Evolutionary conservation across 2,797 vertebrate genomes (phyloP), one percentile per base, ranked within the genome.

Genomic region (Halcyon chelicuti): DNA sequence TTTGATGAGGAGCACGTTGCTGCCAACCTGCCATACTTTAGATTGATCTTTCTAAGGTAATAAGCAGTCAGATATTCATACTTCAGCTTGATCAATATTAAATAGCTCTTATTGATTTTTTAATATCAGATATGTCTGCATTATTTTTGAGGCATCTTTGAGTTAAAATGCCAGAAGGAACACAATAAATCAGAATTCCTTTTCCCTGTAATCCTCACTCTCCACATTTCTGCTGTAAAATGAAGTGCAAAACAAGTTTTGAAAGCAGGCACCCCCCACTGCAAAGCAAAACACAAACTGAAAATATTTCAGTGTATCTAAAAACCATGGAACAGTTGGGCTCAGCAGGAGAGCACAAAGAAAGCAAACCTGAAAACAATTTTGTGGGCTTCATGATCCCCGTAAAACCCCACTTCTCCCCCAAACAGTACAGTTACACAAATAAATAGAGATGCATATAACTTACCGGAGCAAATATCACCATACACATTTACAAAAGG

Each of bases 401-500:
- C 51, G 29, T 75, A 92, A 97, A 95, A 42, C 60, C 68, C 68
- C 49, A 46, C 70, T 81, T 86, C 71, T 78, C 40, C 88, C 86
- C 74, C 52, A 63, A 0, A 80, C 86, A 82, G 54, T 60, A 83
- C 31, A 96, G 49, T 55, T 76, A 80, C 70, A 90, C 21, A 55
- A 78, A 89, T 19, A 90, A 42, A 93, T 1, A 90, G 72, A 96
- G 91, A 97, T 88, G 93, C 52, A 96, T 47, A 37, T 66, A 98
- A 98, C 99, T 99, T 99, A 99, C 99, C 99, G 99, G 99, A 98
- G 99, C 99, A 98, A 99, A 99, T 99, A 99, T 99, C 98, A 99
- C 99, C 99, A 99, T 99, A 99, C 99, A 99, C 99, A 99, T 99
- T 99, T 99, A 99, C 98, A 99, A 99, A 98, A 98, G 90, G 98